Conservation (phyloP, 2,888 invertebrate species). For the Drosophila atripex region DNA sequence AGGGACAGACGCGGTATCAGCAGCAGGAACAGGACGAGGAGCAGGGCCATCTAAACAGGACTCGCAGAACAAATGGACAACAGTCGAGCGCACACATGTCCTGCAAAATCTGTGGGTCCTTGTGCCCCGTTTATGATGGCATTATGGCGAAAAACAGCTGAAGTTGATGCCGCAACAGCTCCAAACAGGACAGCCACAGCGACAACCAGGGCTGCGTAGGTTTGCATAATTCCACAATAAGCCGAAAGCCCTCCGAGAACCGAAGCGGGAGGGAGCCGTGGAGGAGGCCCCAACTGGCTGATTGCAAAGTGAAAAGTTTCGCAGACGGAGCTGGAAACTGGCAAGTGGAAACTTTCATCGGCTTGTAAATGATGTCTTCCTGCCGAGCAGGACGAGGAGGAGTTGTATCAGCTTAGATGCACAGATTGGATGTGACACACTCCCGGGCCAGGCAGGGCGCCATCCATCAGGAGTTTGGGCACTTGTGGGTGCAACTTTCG, state of each 20-base stretch:
- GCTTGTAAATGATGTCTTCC: constrained; percentile 39
- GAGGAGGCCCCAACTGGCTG: neutral
- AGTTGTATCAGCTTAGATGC: constrained; percentile 17
- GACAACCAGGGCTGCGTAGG: constrained; percentile 33
- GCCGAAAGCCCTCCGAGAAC: constrained; percentile 39
- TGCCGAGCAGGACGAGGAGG: neutral
- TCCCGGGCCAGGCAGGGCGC: neutral
- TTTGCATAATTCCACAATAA: constrained; percentile 68
- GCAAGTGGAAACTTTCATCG: constrained; percentile 18
- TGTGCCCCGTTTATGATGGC: constrained; percentile 40
- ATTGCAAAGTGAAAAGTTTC: constrained; percentile 21
- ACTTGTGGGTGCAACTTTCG: constrained; percentile 5
- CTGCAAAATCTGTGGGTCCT: constrained; percentile 9
- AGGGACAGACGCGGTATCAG: neutral
- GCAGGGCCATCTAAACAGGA: constrained; percentile 2
- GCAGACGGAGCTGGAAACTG: constrained; percentile 13
- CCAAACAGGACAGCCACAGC: constrained; percentile 17
- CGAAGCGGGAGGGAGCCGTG: neutral
- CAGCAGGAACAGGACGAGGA: neutral
- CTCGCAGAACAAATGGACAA: constrained; percentile 31
- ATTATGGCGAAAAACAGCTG: constrained; percentile 43
- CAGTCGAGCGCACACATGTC: constrained; percentile 13
- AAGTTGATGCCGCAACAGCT: constrained; percentile 28
- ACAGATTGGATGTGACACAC: constrained; percentile 17
- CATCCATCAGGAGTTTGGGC: constrained; percentile 27